Conservation (phyloP, 2,113 vertebrate species). For the Thunnus thynnus region DNA sequence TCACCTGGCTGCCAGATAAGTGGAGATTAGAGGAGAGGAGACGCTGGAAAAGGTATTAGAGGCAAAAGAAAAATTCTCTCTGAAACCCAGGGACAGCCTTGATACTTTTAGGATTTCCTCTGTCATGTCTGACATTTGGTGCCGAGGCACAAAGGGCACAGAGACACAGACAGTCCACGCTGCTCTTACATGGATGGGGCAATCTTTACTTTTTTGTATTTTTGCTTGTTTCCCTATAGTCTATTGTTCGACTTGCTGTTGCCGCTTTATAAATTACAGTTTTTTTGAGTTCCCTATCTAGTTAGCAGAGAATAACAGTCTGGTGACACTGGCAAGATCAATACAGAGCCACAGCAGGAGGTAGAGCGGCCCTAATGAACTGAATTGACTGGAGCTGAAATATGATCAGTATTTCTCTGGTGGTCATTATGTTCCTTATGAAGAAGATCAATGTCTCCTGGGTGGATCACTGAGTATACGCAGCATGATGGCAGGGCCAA, state of each 20-base stretch:
- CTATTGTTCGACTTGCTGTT: slow-evolving; percentile 46
- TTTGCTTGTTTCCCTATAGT: slow-evolving; percentile 51
- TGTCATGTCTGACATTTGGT: slow-evolving; percentile 77
- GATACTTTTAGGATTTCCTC: slow-evolving; percentile 74
- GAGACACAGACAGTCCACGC: slow-evolving; percentile 22
- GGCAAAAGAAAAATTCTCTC: slow-evolving; percentile 63
- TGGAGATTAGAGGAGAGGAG: slow-evolving; percentile 80
- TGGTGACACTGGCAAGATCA: slow-evolving; percentile 77
- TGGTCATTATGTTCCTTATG: slow-evolving; percentile 84
- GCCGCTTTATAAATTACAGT: slow-evolving; percentile 63
- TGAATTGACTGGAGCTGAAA: slow-evolving; percentile 81
- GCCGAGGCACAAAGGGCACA: slow-evolving; percentile 54
- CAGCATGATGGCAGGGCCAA: slow-evolving; percentile 69
- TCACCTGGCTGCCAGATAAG: slow-evolving; percentile 81
- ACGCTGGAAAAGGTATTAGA: slow-evolving; percentile 71
- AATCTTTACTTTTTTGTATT: slow-evolving; percentile 33
- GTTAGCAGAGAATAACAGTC: slow-evolving; percentile 73
- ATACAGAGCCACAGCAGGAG: slow-evolving; percentile 78
- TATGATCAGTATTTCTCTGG: slow-evolving; percentile 84
- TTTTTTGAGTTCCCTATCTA: slow-evolving; percentile 67
- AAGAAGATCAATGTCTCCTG: slow-evolving; percentile 84
- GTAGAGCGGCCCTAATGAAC: slow-evolving; percentile 82
- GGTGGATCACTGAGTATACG: slow-evolving; percentile 75
- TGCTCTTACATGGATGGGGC: slow-evolving; percentile 21
- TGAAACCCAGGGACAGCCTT: slow-evolving; percentile 69